A percentile compares a stretch with the other conserved stretches of the same genome.
phyloP scores from a whole-genome alignment of 1,140 invertebrate species.

The Pseudobourletiella spinata region DNA sequence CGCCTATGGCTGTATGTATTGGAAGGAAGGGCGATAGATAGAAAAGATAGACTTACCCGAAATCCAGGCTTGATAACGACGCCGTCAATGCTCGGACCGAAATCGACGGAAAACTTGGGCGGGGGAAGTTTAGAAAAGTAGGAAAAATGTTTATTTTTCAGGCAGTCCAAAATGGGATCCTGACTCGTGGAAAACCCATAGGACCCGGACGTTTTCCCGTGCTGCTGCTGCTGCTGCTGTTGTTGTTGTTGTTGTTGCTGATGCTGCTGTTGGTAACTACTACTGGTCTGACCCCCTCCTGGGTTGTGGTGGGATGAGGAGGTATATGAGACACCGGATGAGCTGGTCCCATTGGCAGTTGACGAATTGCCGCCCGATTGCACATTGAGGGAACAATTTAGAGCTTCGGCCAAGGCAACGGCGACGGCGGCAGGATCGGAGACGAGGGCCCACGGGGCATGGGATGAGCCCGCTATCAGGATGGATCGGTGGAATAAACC shows the following conservation, averaged over 20 bases:
- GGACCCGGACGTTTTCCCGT: slow-evolving; percentile 21
- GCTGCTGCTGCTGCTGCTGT: slow-evolving; percentile 12
- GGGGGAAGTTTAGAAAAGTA: slow-evolving; percentile 59
- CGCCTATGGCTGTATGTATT: too few species aligned
- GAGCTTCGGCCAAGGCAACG: slow-evolving; percentile 65
- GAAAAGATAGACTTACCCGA: slow-evolving; percentile 1
- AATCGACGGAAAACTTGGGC: slow-evolving; percentile 72
- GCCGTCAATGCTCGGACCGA: slow-evolving; percentile 76
- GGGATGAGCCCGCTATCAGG: slow-evolving; percentile 81
- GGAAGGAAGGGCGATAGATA: too few species aligned
- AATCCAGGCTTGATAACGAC: slow-evolving; percentile 63
- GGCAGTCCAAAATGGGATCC: slow-evolving; percentile 31
- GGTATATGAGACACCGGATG: background rate
- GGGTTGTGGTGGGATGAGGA: slow-evolving; percentile 54
- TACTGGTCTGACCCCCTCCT: too few species aligned
- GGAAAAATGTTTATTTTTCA: slow-evolving; percentile 35
- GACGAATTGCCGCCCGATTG: slow-evolving; percentile 4
- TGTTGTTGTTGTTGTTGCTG: slow-evolving; percentile 12
- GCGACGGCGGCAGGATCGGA: slow-evolving; percentile 81
- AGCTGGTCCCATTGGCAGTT: background rate
- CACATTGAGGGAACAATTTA: slow-evolving; percentile 68
- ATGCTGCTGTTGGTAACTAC: too few species aligned
- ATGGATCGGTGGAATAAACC: slow-evolving; percentile 84
- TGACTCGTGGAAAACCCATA: slow-evolving; percentile 10
- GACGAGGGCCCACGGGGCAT: slow-evolving; percentile 87